These are phyloP conservation scores for Ooceraea biroi DNA, from an alignment of 1,140 invertebrate species.

Conservation along the genomic window DNA sequence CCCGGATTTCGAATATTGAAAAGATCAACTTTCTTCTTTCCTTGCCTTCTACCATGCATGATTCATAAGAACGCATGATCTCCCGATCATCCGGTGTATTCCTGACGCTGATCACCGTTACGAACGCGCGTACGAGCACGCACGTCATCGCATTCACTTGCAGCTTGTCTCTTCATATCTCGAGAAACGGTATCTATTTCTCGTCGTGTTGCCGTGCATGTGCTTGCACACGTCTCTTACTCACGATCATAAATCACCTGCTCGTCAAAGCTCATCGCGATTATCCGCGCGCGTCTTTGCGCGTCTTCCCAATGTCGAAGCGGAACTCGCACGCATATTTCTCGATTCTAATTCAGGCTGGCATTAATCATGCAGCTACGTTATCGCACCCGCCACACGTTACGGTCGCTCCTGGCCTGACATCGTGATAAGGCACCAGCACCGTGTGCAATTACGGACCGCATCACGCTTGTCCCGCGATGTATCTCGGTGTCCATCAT, in stretches of 20 bases:
- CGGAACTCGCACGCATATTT: conserved; percentile 11
- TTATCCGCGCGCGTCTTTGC: not conserved
- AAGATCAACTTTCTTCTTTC: no score
- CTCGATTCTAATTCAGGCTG: conserved; percentile 49
- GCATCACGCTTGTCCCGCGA: conserved; percentile 23
- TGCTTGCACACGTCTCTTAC: not conserved
- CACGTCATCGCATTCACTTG: not conserved
- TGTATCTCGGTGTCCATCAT: conserved; percentile 50
- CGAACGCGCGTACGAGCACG: no score
- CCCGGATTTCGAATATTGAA: no score
- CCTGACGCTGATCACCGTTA: no score
- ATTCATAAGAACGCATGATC: no score
- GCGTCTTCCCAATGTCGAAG: conserved; percentile 13
- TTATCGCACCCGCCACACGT: conserved; percentile 34
- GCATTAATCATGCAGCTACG: conserved; percentile 50
- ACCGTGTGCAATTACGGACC: conserved; percentile 41
- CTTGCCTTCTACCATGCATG: no score
- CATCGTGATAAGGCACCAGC: conserved; percentile 42
- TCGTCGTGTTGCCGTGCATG: conserved; percentile 1
- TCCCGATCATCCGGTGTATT: no score
- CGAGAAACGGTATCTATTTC: not conserved
- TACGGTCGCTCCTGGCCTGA: conserved; percentile 48
- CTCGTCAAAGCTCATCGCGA: conserved; percentile 10
- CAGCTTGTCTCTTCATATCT: not conserved
- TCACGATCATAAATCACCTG: conserved; percentile 9